Evolutionary conservation across 2,888 invertebrate genomes (phyloP), one percentile per base, ranked within the genome.

Genomic region (Synanthedon andrenaeformis): DNA sequence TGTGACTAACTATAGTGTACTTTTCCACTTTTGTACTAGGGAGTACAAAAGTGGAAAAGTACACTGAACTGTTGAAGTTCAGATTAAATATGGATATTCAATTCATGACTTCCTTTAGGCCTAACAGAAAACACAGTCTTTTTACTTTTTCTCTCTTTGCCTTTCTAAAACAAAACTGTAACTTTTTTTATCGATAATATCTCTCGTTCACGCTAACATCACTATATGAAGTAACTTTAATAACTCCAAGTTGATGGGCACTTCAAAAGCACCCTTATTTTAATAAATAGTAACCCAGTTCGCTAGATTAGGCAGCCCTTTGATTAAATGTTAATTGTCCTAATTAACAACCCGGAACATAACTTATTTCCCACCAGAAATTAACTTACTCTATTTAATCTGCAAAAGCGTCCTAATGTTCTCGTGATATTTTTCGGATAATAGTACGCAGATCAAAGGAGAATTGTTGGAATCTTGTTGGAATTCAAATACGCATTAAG

Each of bases 281-380:
- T 57, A 57, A 55, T 55, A 55, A 56, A 51, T 49, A 49, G 49
- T 49, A 23, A 49, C 14, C 57, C 53, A 53, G 63, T 62, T 60
- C 59, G 57, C 62, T 63, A 64, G 63, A 67, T 70, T 64, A 67
- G 19, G 49, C 49, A 49, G 62, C 62, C 63, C 62, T 67, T 67
- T 66, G 66, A 67, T 67, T 64, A 63, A 67, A 67, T 58, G 63
- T 69, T 67, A 62, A 69, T 69, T 70, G 49, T 49, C 23, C 19
- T 17, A 49, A 49, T 49, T 49, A 49, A 49, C 49, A 12, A 12
- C 23, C 19, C 19, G 49, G 49, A 49, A 49, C 23, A 23, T 14
- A 49, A 49, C 14, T 8, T 49, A 49, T 23, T 13, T 49, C 49
- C 23, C 49, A 12, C 19, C 23, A 49, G 49, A 49, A 49, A 49